These are phyloP conservation scores for Mormyrus lacerda DNA, from an alignment of 2,113 vertebrate genomes.

Conservation along the genomic window DNA sequence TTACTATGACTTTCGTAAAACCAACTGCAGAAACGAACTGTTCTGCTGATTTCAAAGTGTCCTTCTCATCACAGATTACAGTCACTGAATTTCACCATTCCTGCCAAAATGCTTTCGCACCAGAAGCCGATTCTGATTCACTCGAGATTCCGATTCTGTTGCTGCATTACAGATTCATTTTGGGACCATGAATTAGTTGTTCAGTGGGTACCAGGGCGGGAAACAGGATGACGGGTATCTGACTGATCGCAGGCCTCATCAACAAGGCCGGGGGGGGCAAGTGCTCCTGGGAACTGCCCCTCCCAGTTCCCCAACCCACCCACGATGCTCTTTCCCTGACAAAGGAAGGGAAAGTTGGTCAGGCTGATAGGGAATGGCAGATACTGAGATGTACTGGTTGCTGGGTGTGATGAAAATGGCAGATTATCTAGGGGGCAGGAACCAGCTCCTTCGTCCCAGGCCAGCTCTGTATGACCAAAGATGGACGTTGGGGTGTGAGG, in stretches of 20 bases:
- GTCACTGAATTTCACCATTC: not conserved
- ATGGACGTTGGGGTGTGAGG: not conserved
- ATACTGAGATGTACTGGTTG: not conserved
- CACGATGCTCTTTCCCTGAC: not conserved
- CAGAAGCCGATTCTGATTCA: not conserved
- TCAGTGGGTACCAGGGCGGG: not conserved
- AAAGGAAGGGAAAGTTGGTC: not conserved
- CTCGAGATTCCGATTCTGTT: not conserved
- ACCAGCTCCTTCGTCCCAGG: not conserved
- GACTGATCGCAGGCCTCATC: constrained; percentile 30
- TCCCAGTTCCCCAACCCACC: not conserved
- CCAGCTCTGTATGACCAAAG: not conserved
- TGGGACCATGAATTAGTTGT: not conserved
- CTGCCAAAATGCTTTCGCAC: not conserved
- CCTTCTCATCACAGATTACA: not conserved
- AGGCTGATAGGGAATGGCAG: not conserved
- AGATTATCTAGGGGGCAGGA: not conserved
- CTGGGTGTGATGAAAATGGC: not conserved
- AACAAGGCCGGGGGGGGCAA: not conserved
- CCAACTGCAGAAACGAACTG: not conserved
- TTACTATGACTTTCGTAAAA: not conserved
- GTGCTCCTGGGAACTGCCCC: not conserved
- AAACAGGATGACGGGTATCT: not conserved
- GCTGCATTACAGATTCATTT: not conserved
- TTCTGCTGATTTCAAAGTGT: not conserved